These are phyloP conservation scores for Vireo griseus DNA, from an alignment of 2,797 vertebrate genomes.

Conservation along the genomic window DNA sequence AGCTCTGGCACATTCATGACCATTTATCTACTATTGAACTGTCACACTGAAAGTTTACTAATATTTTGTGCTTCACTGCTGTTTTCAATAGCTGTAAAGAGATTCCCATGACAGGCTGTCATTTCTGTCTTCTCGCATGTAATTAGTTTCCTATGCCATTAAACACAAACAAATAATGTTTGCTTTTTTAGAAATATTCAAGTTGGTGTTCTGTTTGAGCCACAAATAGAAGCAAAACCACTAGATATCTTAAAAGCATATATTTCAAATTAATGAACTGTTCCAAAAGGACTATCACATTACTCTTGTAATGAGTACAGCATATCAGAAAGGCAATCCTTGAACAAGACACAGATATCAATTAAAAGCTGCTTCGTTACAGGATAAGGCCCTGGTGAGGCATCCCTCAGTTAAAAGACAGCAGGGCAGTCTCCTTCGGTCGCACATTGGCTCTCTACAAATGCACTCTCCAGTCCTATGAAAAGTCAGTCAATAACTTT, in stretches of 20 bases:
- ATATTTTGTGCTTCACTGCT: neutral
- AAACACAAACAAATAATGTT: neutral
- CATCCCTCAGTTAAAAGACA: neutral
- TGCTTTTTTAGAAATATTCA: neutral
- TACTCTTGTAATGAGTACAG: neutral
- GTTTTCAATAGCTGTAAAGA: neutral
- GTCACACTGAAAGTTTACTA: neutral
- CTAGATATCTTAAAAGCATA: neutral
- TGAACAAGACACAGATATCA: neutral
- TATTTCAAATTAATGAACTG: neutral
- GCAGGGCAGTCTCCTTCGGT: neutral
- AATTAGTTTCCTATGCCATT: neutral
- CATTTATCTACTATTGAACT: neutral
- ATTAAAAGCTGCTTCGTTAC: neutral
- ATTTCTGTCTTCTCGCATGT: constrained; percentile 28
- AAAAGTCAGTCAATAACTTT: neutral
- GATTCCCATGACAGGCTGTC: neutral
- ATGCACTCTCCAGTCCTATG: neutral
- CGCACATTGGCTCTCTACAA: neutral
- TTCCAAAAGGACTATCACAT: neutral
- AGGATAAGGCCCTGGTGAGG: neutral
- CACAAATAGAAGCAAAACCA: neutral
- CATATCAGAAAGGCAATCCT: neutral
- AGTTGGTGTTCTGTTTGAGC: neutral
- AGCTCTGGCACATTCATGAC: neutral